Evolutionary conservation across 1,140 invertebrate genomes (phyloP).

Genomic region (Hyphantria cunea): DNA sequence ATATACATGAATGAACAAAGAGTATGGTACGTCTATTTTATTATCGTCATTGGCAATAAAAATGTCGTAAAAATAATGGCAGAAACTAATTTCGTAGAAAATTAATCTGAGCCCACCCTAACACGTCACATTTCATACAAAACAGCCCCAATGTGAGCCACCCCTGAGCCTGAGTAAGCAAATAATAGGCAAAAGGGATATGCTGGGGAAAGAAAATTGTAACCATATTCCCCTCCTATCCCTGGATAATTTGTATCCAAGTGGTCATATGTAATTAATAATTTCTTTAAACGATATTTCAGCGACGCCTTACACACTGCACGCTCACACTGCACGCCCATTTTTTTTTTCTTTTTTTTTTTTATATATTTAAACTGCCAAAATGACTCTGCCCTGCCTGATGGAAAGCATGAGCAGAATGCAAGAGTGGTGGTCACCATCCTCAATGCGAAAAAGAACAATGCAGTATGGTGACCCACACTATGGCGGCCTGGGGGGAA

Average conservation of each 20-base stretch:
- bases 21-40: no score
- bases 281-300: slow-evolving; percentile 33
- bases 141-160: slow-evolving; percentile 9
- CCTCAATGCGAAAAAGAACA: no score
- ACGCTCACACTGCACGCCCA: no score
- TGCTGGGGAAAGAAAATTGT: slow-evolving; percentile 46
- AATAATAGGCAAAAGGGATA: slow-evolving; percentile 33
- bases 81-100: slow-evolving; percentile 46
- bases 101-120: slow-evolving; percentile 47
- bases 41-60: slow-evolving; percentile 24
- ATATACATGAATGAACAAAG: no score
- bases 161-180: slow-evolving; percentile 14
- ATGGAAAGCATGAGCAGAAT: no score
- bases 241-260: slow-evolving; percentile 33
- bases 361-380: no score
- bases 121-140: slow-evolving; percentile 21
- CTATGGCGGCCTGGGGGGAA: no score
- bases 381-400: no score
- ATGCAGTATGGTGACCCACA: no score
- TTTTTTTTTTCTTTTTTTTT: no score
- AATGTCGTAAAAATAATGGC: slow-evolving; percentile 23
- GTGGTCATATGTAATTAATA: slow-evolving; percentile 51
- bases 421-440: no score
- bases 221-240: slow-evolving; percentile 27
- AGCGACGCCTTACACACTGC: not conserved